Evolutionary conservation across 2,113 vertebrate species (phyloP), one percentile per base, ranked within the genome.

Genomic region (Ceyx cyanopectus): DNA sequence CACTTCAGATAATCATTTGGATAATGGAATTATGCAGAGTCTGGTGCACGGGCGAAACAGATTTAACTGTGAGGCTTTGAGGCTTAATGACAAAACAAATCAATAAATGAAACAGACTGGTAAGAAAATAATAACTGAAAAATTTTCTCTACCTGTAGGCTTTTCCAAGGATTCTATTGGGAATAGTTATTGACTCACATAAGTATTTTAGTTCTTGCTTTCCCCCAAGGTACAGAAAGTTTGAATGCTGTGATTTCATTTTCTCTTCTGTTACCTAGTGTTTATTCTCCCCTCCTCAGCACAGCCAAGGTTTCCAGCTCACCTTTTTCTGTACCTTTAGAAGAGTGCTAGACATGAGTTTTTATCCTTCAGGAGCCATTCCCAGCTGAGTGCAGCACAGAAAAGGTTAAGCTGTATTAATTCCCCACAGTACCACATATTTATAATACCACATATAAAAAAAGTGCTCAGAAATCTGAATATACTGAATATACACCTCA

Each of bases 21-120:
- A 87, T 94, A 97, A 97, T 89, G 77, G 82, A 94, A 92, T 89
- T 96, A 95, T 93, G 92, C 92, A 53, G 48, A 95, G 69, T n/a
- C 76, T 95, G 63, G 54, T 96, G 58, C 40, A 69, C 15, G 85
- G 73, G 92, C 77, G 66, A 82, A 97, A 81, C 70, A 95, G 72
- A 94, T 96, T 96, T 97, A 95, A 92, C 93, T 85, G 23, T 61
- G 86, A 14, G n/a, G 66, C 77, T 92, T 50, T 58, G 86, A 94
- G 95, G 63, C 89, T 96, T 97, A 97, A 95, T 96, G 93, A 92
- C 77, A 96, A 97, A 97, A 95, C 88, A 95, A 97, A 97, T 97
- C 97, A 97, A 97, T 97, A 97, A 97, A 69, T 96, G 95, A 97
- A 98, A 97, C 80, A 97, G 82, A 94, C 84, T 85, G 56, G 81